phyloP scores from a whole-genome alignment of 2,888 invertebrate species.

The Coleophora deauratella region DNA sequence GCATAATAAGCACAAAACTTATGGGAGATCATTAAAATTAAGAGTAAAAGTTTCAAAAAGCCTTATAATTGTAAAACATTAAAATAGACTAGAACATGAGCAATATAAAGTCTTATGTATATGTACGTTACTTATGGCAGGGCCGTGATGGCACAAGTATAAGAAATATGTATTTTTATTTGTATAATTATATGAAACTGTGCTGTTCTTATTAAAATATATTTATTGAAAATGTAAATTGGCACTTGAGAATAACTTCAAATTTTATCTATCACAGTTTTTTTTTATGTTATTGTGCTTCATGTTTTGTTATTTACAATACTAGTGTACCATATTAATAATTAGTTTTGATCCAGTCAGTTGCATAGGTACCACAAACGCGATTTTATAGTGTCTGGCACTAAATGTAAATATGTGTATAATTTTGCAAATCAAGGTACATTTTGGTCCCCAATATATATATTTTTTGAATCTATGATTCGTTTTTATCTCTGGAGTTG shows the following conservation, averaged over 20 bases:
- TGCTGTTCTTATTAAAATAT: no score
- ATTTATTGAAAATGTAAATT: slow-evolving; percentile 21
- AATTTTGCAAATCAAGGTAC: neutral
- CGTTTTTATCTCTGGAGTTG: slow-evolving; percentile 13
- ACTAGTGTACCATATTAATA: no score
- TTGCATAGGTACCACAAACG: no score
- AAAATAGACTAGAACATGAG: slow-evolving; percentile 68
- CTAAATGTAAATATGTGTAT: neutral
- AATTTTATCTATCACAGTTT: slow-evolving; percentile 55
- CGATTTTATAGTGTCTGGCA: no score
- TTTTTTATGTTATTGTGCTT: slow-evolving; percentile 47
- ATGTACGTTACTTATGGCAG: slow-evolving; percentile 38
- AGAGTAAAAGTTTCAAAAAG: slow-evolving; percentile 1
- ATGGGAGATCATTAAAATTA: slow-evolving; percentile 18
- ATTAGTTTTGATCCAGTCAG: no score
- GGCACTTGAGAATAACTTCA: slow-evolving; percentile 37
- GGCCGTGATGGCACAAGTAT: slow-evolving; percentile 50
- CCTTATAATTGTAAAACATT: slow-evolving; percentile 21
- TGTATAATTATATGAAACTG: no score
- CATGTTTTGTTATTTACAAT: slow-evolving; percentile 14
- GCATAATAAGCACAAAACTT: slow-evolving; percentile 1
- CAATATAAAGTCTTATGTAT: slow-evolving; percentile 54
- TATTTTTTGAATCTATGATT: slow-evolving; percentile 34
- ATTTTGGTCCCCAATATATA: neutral
- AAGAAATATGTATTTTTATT: slow-evolving; percentile 5